Evolutionary conservation across 1,140 invertebrate species (phyloP), one percentile per base, ranked within the genome.

Genomic region (Hypsibius dujardini): DNA sequence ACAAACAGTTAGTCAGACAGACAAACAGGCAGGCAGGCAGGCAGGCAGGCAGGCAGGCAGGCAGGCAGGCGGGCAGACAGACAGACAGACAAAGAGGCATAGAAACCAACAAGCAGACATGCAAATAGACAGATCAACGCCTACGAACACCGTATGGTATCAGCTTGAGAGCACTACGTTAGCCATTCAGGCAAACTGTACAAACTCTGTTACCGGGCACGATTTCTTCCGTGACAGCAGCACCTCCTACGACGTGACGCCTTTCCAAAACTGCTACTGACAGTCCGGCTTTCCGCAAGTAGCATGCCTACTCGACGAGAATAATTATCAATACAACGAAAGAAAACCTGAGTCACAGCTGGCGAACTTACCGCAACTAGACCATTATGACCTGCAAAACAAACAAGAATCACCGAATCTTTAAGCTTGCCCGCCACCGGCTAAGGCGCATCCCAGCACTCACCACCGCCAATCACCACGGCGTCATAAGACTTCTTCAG

Each of bases 151-250:
- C n/a, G n/a, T n/a, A n/a, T n/a, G n/a, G n/a, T n/a, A n/a, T n/a
- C n/a, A 28, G 67, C 59, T 71, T 69, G 15, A 71, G n/a, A 71
- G 7, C 59, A 71, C 59, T 40, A 40, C 3, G 42, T 7, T 60
- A 60, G 40, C 28, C 46, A 69, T 71, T 7, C 7, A 69, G 47
- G 46, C 7, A 3, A 2, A 2, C 12, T 71, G 45, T 2, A 28
- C 2, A 46, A 28, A n/a, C 46, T 70, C 28, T 15, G 40, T 59
- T 73, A 80, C 80, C 81, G 71, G 83, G 83, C 45, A 85, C 75
- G 46, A 85, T 83, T 78, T 85, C 84, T 75, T 85, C 84, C 1
- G 84, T 85, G 12, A 85, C 83, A 3, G 84, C 83, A 28, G 84
- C 84, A 15, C 84, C 84, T 14, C 83, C 83, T 47, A 84, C 76